A percentile compares a stretch with the other conserved stretches of the same genome.
These are phyloP conservation scores for Typhlomys cinereus DNA, from an alignment of 2,113 vertebrate genomes.

Conservation along the genomic window DNA sequence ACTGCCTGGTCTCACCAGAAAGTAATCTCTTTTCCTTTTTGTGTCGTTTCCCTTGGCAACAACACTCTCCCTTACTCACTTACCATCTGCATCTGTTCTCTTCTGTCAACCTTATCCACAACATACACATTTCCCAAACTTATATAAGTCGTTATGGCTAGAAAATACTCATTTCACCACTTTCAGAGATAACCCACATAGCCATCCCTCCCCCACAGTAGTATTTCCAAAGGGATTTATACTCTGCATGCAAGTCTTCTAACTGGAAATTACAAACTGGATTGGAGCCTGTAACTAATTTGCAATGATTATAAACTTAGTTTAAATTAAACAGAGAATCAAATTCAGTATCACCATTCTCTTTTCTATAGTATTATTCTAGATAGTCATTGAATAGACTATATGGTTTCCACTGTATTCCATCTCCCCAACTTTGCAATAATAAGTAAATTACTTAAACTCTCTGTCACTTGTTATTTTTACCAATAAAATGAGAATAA, in stretches of 20 bases:
- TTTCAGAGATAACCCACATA: neutral
- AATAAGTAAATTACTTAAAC: neutral
- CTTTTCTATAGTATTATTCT: neutral
- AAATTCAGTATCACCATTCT: neutral
- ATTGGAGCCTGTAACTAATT: neutral
- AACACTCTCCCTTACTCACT: fast-evolving
- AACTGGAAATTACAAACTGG: neutral
- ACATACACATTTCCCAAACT: neutral
- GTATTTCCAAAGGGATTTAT: neutral
- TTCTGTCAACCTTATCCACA: neutral
- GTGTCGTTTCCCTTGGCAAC: no score
- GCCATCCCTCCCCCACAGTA: neutral
- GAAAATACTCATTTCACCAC: neutral
- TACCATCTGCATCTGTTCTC: neutral
- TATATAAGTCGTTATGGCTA: neutral
- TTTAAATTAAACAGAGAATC: neutral
- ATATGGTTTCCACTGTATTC: neutral
- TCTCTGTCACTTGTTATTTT: conserved; percentile 1
- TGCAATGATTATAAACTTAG: conserved; percentile 18
- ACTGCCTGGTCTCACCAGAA: no score
- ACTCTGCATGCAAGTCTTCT: neutral
- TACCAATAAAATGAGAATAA: neutral
- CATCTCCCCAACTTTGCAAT: neutral
- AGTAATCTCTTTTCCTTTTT: neutral
- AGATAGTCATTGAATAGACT: neutral